Base-by-base conservation (phyloP, 2,888 invertebrate species). In the Beris morrisii region DNA sequence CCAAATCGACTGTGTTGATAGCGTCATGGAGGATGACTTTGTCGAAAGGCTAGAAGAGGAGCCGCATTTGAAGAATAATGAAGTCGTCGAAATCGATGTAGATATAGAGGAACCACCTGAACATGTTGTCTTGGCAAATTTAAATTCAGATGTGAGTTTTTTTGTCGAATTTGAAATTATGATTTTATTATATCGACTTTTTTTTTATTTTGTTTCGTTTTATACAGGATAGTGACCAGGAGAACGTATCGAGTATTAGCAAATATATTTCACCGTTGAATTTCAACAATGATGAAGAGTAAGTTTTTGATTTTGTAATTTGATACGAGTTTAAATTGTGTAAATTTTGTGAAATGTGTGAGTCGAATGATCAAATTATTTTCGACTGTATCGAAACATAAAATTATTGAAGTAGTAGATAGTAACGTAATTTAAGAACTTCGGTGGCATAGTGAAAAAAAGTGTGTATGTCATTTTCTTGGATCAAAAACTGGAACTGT, bases 251-350 rank as follows among this genome's bases (percentile, higher is more conserved):
- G 12, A 30, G 13, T 48, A n/a, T 43, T 30, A 32, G 15, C 9
- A 7, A 61, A 52, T 70, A 70, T 57, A 52, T 56, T 22, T 70
- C 75, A 13, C 75, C 75, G 28, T 66, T 75, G 50, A 70, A 64
- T 31, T 71, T 71, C 69, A 72, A 69, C 64, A 70, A 69, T 38
- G 56, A 65, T 53, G 65, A 71, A 61, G 72, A 73, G 72, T 73
- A 11, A 50, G 67, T 64, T 54, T 30, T 12, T 38, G 12, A 45
- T 32, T 44, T 50, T 48, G 43, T 12, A n/a, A 22, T n/a, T n/a
- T n/a, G n/a, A n/a, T n/a, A n/a, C n/a, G n/a, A n/a, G n/a, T n/a
- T n/a, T n/a, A n/a, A n/a, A n/a, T 22, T 22, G 22, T 22, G 1
- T 22, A 22, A 22, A 22, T 22, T 22, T 22, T 22, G 1, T 22